Conservation (phyloP, 1,140 invertebrate genomes). For the Thereuonema tuberculata region DNA sequence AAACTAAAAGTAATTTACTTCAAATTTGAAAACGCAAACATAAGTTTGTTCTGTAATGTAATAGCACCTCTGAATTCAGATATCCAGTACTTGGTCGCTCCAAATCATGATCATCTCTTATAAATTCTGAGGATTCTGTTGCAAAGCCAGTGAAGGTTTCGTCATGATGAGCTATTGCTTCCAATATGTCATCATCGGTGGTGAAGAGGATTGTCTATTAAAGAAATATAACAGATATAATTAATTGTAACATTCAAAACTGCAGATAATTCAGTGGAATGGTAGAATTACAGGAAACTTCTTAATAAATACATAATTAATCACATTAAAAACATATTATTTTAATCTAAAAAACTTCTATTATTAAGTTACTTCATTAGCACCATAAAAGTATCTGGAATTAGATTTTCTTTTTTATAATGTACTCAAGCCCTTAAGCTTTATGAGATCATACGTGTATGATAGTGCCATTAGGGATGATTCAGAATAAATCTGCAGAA, state of each 20-base stretch:
- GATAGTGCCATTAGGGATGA: too few relatives aligned
- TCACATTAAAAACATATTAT: conserved; percentile 9
- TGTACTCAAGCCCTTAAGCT: too few relatives aligned
- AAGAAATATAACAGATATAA: too few relatives aligned
- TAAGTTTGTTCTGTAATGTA: background rate
- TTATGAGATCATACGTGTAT: too few relatives aligned
- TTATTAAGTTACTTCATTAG: too few relatives aligned
- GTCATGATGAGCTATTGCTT: conserved; percentile 55
- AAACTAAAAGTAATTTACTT: background rate
- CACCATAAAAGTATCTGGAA: too few relatives aligned
- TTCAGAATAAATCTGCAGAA: too few relatives aligned
- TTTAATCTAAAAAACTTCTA: too few relatives aligned
- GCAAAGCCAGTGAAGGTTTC: conserved; percentile 41
- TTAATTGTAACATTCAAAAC: too few relatives aligned
- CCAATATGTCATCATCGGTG: conserved; percentile 53
- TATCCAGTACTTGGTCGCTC: background rate
- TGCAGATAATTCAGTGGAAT: too few relatives aligned
- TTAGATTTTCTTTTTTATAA: too few relatives aligned
- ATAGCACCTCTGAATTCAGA: background rate
- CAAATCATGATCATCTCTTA: background rate
- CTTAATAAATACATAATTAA: conserved; percentile 27
- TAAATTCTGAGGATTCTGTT: conserved; percentile 9
- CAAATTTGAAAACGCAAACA: background rate
- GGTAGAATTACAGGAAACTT: too few relatives aligned
- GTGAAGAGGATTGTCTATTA: conserved; percentile 72